Percentiles rank a stretch among this genome's conserved stretches.
These are phyloP conservation scores for Turnix velox DNA, from an alignment of 2,113 vertebrate genomes.

Conservation along the genomic window DNA sequence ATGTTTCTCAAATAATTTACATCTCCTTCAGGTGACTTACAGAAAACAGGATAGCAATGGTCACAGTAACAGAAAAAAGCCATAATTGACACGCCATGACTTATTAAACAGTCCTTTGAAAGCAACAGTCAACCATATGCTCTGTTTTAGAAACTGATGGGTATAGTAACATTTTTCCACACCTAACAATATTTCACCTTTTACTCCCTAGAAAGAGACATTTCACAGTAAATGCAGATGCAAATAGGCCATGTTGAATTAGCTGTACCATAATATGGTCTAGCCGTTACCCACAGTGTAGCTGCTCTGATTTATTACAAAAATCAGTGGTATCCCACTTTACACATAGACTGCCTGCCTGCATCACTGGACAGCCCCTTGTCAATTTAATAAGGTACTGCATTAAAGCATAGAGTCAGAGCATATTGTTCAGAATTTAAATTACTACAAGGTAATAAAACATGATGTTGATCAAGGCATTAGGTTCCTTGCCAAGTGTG, in stretches of 20 bases:
- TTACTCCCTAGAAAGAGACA: not conserved
- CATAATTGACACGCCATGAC: not conserved
- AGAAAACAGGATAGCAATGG: not conserved
- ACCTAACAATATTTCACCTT: not conserved
- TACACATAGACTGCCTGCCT: not conserved
- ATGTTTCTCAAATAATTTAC: not conserved
- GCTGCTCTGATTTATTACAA: not conserved
- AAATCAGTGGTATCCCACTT: not conserved
- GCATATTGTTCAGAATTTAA: not conserved
- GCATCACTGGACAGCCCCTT: not conserved
- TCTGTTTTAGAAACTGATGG: not conserved
- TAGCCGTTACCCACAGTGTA: not conserved
- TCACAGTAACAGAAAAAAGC: not conserved
- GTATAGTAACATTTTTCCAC: not conserved
- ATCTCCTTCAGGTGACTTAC: not conserved
- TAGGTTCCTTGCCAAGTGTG: not conserved
- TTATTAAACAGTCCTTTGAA: not conserved
- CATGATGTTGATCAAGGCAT: rapidly evolving
- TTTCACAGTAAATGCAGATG: not conserved
- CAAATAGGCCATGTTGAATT: not conserved
- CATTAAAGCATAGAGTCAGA: not conserved
- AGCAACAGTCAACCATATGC: not conserved
- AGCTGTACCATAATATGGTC: not conserved
- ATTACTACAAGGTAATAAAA: not conserved
- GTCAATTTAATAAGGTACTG: not conserved